Evolutionary conservation across 2,888 invertebrate genomes (phyloP).

Genomic region (Hydraecia micacea): DNA sequence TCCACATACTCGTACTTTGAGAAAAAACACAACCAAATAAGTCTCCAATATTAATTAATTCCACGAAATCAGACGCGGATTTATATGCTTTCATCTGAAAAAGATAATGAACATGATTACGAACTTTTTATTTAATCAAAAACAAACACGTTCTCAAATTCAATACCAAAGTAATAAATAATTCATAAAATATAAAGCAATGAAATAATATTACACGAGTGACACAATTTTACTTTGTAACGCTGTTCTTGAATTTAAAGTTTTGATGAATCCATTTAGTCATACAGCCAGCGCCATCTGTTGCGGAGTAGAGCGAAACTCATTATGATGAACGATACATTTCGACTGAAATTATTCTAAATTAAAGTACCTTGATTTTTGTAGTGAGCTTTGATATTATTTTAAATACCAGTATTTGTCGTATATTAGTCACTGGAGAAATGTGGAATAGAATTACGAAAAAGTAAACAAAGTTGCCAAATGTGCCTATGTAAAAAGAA

Average conservation of each 20-base stretch:
- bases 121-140: constrained; percentile 4
- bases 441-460: neutral
- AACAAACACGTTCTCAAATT: neutral
- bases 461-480: neutral
- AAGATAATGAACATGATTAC: neutral
- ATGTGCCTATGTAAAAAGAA: too few species aligned
- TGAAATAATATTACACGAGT: neutral
- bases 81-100: neutral
- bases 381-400: too few species aligned
- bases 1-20: too few species aligned
- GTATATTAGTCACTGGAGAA: neutral
- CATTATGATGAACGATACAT: constrained; percentile 7
- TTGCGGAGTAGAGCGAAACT: constrained; percentile 74
- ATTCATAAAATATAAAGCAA: neutral
- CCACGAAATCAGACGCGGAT: neutral
- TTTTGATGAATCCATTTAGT: constrained; percentile 5
- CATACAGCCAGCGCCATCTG: constrained; percentile 79
- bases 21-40: neutral
- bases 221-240: neutral
- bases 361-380: neutral
- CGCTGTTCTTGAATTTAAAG: neutral
- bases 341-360: neutral
- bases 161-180: neutral
- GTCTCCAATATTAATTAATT: neutral
- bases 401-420: neutral